Percentiles rank a stretch among this genome's conserved stretches.
phyloP scores from a whole-genome alignment of 2,888 invertebrate species.

The Pogonocherus hispidulus region DNA sequence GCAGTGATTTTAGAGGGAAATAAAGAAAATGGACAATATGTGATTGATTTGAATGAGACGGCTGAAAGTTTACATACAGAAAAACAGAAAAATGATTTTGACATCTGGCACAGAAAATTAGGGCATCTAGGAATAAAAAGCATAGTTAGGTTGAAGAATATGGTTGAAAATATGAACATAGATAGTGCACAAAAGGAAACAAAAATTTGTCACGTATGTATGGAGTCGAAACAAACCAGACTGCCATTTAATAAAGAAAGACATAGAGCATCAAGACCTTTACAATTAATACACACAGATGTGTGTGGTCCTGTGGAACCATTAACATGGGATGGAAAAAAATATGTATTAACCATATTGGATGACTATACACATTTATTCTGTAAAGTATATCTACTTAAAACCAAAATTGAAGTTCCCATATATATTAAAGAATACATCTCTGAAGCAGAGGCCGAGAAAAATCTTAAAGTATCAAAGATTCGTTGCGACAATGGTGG shows the following conservation, averaged over 20 bases:
- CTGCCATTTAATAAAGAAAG: conserved; percentile 56
- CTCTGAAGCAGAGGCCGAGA: conserved; percentile 36
- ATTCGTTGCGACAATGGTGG: conserved; percentile 47
- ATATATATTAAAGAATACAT: conserved; percentile 44
- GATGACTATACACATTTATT: conserved; percentile 63
- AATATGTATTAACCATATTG: conserved; percentile 60
- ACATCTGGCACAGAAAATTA: conserved; percentile 33
- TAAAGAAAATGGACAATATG: conserved; percentile 39
- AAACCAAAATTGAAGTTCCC: conserved; percentile 42
- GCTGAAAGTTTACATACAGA: conserved; percentile 1
- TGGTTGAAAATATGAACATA: conserved; percentile 48
- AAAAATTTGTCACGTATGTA: too few species aligned
- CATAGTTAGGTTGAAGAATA: conserved; percentile 21
- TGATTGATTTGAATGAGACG: conserved; percentile 21
- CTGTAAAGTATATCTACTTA: conserved; percentile 55
- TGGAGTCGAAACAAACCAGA: too few species aligned
- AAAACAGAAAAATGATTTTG: conserved; percentile 20
- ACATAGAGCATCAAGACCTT: conserved; percentile 45
- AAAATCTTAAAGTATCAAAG: conserved; percentile 35
- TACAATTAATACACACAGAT: conserved; percentile 59
- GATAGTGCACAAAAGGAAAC: too few species aligned
- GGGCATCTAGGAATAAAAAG: conserved; percentile 31
- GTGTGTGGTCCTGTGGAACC: conserved; percentile 61
- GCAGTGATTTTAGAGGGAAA: conserved; percentile 40
- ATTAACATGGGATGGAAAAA: conserved; percentile 57